phyloP scores from a whole-genome alignment of 2,888 invertebrate species.

The Orchesellides sinensis region DNA sequence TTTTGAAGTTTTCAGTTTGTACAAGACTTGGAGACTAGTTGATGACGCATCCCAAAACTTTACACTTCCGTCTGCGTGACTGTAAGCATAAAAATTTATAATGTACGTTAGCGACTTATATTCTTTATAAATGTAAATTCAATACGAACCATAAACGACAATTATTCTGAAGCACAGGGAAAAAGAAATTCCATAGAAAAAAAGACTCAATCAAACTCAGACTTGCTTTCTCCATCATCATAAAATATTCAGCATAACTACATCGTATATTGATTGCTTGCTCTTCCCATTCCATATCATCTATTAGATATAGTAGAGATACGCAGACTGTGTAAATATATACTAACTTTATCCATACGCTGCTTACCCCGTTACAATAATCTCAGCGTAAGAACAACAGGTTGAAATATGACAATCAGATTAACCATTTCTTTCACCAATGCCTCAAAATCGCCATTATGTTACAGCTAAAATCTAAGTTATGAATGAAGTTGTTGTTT shows the following conservation, averaged over 20 bases:
- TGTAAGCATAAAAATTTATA: slow-evolving; percentile 78
- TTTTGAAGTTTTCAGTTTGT: slow-evolving; percentile 98
- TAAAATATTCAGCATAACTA: slow-evolving; percentile 19
- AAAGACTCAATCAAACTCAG: neutral
- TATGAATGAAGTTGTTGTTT: too few relatives aligned
- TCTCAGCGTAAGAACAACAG: slow-evolving; percentile 97
- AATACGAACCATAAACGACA: too few relatives aligned
- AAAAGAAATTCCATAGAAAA: neutral
- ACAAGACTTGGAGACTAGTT: slow-evolving; percentile 95
- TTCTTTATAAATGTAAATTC: too few relatives aligned
- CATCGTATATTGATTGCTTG: slow-evolving; percentile 8
- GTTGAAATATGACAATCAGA: too few relatives aligned
- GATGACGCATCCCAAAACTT: slow-evolving; percentile 99
- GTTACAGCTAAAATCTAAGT: too few relatives aligned
- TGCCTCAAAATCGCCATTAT: too few relatives aligned
- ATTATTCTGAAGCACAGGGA: too few relatives aligned
- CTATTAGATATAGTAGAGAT: neutral
- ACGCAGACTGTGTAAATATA: neutral
- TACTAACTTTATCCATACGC: neutral
- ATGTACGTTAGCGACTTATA: neutral
- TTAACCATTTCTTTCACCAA: too few relatives aligned
- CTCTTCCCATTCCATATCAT: slow-evolving; percentile 33
- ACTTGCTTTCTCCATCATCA: neutral
- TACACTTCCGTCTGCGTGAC: slow-evolving; percentile 98
- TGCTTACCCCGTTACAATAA: slow-evolving; percentile 96